Evolutionary conservation across 1,140 invertebrate species (phyloP).

Genomic region (Vollenhovia emeryi): DNA sequence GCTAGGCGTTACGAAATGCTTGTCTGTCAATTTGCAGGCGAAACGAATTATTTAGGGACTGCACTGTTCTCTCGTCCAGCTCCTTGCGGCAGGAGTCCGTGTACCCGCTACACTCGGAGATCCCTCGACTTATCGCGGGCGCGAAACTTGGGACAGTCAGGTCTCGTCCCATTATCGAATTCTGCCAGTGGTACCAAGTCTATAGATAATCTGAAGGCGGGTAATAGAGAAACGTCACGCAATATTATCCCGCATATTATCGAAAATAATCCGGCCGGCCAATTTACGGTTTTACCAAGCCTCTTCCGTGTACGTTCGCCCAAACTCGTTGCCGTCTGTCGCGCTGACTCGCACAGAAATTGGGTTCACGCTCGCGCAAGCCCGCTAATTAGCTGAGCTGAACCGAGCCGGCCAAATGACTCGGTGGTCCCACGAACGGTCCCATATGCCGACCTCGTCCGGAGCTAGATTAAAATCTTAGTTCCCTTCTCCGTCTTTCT

Average conservation of each 20-base stretch:
- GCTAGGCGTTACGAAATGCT: conserved; percentile 45
- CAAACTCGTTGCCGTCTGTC: conserved; percentile 67
- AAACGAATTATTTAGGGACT: conserved; percentile 23
- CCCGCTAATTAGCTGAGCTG: conserved; percentile 76
- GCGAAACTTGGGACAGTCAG: background rate
- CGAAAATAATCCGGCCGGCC: background rate
- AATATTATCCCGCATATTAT: background rate
- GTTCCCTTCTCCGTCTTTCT: conserved; percentile 61
- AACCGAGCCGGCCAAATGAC: conserved; percentile 73
- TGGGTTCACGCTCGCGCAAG: conserved; percentile 79
- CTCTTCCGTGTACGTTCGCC: background rate
- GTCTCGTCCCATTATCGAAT: background rate
- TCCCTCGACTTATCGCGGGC: background rate
- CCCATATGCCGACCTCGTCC: conserved; percentile 75
- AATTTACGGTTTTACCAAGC: background rate
- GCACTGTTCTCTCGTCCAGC: background rate
- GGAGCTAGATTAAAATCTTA: conserved; percentile 78
- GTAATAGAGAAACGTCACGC: background rate
- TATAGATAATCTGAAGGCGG: background rate
- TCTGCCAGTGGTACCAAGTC: background rate
- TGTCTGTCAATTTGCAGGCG: conserved; percentile 32
- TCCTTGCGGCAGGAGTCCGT: background rate
- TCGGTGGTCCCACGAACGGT: conserved; percentile 78
- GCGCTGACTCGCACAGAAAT: conserved; percentile 71
- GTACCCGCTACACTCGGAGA: background rate